Conservation (phyloP, 2,797 vertebrate species). For the Pseudotriccus pelzelni region DNA sequence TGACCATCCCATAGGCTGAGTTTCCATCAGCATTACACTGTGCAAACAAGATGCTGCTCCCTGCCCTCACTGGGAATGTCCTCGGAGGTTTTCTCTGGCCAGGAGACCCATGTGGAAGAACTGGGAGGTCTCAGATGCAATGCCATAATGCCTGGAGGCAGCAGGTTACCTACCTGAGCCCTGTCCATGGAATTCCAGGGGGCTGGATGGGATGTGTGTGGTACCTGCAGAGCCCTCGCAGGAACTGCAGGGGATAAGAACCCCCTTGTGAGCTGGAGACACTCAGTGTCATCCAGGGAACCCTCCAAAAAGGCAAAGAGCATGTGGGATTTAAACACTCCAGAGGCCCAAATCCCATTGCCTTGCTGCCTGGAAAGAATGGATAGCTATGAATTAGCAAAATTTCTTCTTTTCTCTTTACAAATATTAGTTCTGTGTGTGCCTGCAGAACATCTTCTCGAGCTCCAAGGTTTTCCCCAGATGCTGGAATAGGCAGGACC, state of each 20-base stretch:
- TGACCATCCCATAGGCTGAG: fast-evolving
- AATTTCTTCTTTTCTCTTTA: background rate
- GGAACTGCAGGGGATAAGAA: background rate
- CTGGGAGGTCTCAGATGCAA: background rate
- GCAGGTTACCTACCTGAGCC: background rate
- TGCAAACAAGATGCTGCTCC: background rate
- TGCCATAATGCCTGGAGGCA: background rate
- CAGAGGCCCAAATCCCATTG: background rate
- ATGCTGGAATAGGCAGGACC: background rate
- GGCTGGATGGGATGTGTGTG: background rate
- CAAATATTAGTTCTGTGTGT: background rate
- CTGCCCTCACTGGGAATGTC: background rate
- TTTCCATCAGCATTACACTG: background rate
- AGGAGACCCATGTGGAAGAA: background rate
- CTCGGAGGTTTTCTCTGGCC: background rate
- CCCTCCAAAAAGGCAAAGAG: background rate
- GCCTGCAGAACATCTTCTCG: background rate
- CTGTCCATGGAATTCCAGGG: fast-evolving
- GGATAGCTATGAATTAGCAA: background rate
- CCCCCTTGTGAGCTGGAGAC: background rate
- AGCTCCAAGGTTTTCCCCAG: background rate
- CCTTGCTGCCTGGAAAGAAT: background rate
- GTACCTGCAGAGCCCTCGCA: background rate
- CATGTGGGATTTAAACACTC: background rate
- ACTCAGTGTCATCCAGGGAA: background rate